A percentile compares a stretch with the other conserved stretches of the same genome.
Conservation (phyloP, 2,888 invertebrate species). For the Mythimna impura region DNA sequence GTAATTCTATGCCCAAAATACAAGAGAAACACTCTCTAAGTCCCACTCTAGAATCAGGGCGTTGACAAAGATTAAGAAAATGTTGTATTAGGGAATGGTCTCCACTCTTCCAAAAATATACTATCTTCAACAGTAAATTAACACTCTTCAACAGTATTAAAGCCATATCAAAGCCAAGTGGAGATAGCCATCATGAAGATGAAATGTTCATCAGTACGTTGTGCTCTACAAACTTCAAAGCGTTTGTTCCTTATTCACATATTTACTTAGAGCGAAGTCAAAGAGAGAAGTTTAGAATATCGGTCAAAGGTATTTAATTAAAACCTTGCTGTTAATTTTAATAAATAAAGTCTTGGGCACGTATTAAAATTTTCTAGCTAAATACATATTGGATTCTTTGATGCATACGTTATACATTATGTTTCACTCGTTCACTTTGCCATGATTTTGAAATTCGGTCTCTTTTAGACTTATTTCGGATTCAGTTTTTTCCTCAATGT, state of each 20-base stretch:
- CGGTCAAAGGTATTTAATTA: conserved; percentile 54
- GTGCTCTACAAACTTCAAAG: conserved; percentile 19
- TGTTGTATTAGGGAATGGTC: background rate
- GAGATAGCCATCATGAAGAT: conserved; percentile 18
- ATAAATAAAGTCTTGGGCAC: conserved; percentile 31
- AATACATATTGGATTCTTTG: conserved; percentile 9
- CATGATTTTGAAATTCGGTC: background rate
- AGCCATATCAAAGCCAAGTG: conserved; percentile 21
- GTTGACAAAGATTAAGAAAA: background rate
- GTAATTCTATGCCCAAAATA: background rate
- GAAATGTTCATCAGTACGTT: conserved; percentile 29
- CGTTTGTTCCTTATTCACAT: conserved; percentile 27
- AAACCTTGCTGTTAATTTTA: conserved; percentile 41
- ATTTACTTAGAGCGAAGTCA: conserved; percentile 43
- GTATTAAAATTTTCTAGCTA: conserved; percentile 7
- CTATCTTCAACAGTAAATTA: background rate
- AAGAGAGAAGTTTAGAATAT: conserved; percentile 37
- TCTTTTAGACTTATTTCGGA: background rate
- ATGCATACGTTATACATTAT: background rate
- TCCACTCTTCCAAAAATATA: background rate
- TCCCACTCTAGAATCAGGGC: background rate
- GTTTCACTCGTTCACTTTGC: background rate
- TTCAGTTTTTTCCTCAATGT: background rate
- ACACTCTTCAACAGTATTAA: conserved; percentile 1
- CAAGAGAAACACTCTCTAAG: too few relatives aligned